Percentiles rank a stretch among this genome's conserved stretches.
Evolutionary conservation across 2,113 vertebrate species (phyloP).

Genomic region (Poecile atricapillus): DNA sequence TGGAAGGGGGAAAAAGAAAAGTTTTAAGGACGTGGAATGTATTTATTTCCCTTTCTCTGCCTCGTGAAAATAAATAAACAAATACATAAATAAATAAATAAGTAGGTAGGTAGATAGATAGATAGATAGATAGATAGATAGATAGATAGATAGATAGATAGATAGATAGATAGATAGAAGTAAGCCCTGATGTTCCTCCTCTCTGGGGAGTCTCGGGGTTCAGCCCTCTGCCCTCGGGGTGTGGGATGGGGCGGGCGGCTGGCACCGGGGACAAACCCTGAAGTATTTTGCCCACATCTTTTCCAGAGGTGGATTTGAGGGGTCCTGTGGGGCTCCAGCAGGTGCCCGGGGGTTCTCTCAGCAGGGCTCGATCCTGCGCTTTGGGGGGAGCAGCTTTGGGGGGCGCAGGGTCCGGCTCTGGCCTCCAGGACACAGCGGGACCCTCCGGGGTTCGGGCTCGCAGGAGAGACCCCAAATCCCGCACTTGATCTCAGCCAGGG

Average conservation of each 20-base stretch:
- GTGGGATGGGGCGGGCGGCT: too few relatives aligned
- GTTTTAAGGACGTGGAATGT: fast-evolving
- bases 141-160: fast-evolving
- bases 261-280: neutral
- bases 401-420: neutral
- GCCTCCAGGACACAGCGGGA: neutral
- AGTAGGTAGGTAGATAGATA: neutral
- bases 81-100: fast-evolving
- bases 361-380: neutral
- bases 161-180: fast-evolving
- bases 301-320: neutral
- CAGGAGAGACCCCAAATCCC: too few relatives aligned
- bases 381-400: neutral
- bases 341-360: neutral
- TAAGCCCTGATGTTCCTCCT: neutral
- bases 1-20: too few relatives aligned
- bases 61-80: neutral
- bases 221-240: neutral
- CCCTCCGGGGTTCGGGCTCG: neutral
- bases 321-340: neutral
- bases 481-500: too few relatives aligned
- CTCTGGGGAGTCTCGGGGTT: neutral
- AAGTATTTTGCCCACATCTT: neutral
- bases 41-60: neutral
- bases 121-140: fast-evolving